phyloP scores from a whole-genome alignment of 2,113 vertebrate species.

The Boulengeromyrus knoepffleri region DNA sequence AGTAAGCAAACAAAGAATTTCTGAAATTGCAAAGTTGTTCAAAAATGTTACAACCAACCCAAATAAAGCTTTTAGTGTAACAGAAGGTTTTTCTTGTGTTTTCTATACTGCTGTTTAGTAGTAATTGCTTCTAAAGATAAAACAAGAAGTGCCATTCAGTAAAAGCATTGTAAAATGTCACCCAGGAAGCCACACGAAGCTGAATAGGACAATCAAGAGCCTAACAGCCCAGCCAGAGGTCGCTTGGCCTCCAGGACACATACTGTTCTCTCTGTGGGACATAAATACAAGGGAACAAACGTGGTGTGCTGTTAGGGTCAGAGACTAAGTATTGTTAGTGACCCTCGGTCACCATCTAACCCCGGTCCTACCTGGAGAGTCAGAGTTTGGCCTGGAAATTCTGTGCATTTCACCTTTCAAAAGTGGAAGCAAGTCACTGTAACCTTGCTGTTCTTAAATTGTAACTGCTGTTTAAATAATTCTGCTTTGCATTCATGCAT shows the following conservation, averaged over 20 bases:
- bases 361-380: constrained; percentile 29
- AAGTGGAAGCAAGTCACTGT: neutral
- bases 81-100: neutral
- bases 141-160: neutral
- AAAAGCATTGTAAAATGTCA: neutral
- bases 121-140: constrained; percentile 10
- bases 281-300: constrained; percentile 32
- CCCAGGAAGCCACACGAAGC: neutral
- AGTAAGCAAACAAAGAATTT: neutral
- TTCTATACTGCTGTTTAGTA: neutral
- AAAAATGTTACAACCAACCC: neutral
- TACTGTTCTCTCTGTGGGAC: constrained; percentile 15
- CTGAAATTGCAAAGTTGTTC: neutral
- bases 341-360: constrained; percentile 28
- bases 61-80: neutral
- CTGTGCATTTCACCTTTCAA: neutral
- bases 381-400: constrained; percentile 15
- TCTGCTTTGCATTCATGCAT: neutral
- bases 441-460: neutral
- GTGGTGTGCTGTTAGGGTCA: constrained; percentile 18
- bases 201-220: neutral
- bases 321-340: constrained; percentile 27
- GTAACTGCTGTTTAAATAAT: neutral
- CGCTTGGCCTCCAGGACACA: neutral
- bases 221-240: neutral